Percentiles rank a stretch among this genome's conserved stretches.
Evolutionary conservation across 2,888 invertebrate species (phyloP).

Genomic region (Drosophila anomelani): DNA sequence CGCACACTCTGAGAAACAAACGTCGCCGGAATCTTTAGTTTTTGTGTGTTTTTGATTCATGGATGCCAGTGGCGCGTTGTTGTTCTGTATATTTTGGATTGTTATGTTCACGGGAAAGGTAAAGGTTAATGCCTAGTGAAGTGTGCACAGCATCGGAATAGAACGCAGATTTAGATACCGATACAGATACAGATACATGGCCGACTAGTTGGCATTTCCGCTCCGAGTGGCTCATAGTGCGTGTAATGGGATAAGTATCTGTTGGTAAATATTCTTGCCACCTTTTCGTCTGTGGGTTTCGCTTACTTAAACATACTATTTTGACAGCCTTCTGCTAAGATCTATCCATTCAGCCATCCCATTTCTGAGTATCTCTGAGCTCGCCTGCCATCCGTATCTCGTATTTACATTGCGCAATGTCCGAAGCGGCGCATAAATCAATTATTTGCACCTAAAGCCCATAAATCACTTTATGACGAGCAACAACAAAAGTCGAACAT

Average conservation of each 20-base stretch:
- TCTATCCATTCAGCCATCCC: constrained; percentile 6
- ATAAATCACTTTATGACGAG: constrained; percentile 74
- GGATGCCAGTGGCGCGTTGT: constrained; percentile 52
- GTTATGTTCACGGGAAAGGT: constrained; percentile 64
- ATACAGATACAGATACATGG: constrained; percentile 32
- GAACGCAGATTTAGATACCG: constrained; percentile 30
- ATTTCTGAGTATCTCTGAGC: constrained; percentile 3
- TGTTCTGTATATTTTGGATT: constrained; percentile 39
- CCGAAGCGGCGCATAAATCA: constrained; percentile 67
- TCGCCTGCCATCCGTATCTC: constrained; percentile 6
- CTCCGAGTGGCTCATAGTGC: constrained; percentile 46
- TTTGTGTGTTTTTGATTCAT: constrained; percentile 69
- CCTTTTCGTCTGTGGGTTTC: not conserved
- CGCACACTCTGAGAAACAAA: constrained; percentile 61
- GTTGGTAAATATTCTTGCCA: constrained; percentile 16
- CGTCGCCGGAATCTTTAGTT: constrained; percentile 71
- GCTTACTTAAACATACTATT: constrained; percentile 2
- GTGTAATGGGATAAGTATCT: constrained; percentile 29
- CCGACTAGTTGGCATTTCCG: constrained; percentile 67
- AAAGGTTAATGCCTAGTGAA: constrained; percentile 79
- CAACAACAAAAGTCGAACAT: constrained; percentile 49
- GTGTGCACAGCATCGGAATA: constrained; percentile 73
- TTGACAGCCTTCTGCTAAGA: not conserved
- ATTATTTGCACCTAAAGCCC: constrained; percentile 74
- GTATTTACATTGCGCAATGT: constrained; percentile 46